phyloP scores from a whole-genome alignment of 2,888 invertebrate species.

The Eledone cirrhosa region DNA sequence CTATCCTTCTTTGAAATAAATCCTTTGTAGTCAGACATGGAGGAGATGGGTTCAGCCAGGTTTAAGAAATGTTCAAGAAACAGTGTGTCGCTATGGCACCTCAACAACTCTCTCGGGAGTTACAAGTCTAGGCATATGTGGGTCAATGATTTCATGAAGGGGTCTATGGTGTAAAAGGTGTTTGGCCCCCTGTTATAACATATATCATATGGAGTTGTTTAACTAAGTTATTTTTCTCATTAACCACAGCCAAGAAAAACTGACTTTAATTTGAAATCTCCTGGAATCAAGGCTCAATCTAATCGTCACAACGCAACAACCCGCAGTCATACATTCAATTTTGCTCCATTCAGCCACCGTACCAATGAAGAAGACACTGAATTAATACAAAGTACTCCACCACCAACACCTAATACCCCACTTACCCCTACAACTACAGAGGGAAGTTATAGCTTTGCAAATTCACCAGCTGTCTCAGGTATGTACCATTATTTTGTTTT shows the following conservation, averaged over 20 bases:
- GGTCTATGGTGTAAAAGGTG: no score
- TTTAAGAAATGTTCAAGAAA: no score
- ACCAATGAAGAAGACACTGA: slow-evolving; percentile 59
- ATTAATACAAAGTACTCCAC: slow-evolving; percentile 53
- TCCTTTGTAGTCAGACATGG: no score
- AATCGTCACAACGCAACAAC: slow-evolving; percentile 49
- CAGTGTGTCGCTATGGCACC: no score
- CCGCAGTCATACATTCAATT: slow-evolving; percentile 48
- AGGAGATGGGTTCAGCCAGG: no score
- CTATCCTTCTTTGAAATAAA: no score
- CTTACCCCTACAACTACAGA: slow-evolving; percentile 58
- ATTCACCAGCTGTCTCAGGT: slow-evolving; percentile 22
- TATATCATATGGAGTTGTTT: no score
- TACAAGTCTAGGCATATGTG: no score
- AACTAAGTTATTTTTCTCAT: not conserved
- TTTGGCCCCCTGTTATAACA: no score
- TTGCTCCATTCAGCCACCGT: slow-evolving; percentile 61
- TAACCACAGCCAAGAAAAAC: slow-evolving; percentile 78
- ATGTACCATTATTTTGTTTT: no score
- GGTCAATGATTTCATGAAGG: no score
- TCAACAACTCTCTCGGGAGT: no score
- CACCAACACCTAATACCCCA: slow-evolving; percentile 69
- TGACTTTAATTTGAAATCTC: slow-evolving; percentile 85
- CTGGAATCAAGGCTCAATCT: slow-evolving; percentile 80
- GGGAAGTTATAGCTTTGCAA: not conserved